Percentiles rank a stretch among this genome's conserved stretches.
phyloP scores from a whole-genome alignment of 2,797 vertebrate species.

The Merluccius polli region DNA sequence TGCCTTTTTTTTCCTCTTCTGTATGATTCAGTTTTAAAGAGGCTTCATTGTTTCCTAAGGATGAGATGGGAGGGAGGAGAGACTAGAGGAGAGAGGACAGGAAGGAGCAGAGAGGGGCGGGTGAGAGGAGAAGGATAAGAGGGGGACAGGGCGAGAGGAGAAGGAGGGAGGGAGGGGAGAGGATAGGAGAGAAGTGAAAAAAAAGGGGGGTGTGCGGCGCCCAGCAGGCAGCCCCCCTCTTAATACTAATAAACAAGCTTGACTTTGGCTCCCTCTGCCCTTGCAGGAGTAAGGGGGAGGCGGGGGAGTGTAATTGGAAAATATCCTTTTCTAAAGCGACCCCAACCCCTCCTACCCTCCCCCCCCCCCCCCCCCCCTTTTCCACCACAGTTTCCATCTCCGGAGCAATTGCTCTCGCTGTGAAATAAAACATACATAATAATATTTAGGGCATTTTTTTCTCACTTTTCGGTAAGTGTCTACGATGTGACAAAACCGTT shows the following conservation, averaged over 20 bases:
- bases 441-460: too few relatives aligned
- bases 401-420: background rate
- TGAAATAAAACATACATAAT: background rate
- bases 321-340: background rate
- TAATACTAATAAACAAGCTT: slow-evolving; percentile 1
- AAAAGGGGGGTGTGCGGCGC: background rate
- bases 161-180: background rate
- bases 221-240: background rate
- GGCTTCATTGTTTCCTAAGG: background rate
- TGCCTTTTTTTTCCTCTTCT: background rate
- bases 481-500: background rate
- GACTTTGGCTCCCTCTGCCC: background rate
- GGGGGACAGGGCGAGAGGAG: background rate
- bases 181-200: background rate
- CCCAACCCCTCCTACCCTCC: background rate
- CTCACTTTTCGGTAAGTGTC: background rate
- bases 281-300: background rate
- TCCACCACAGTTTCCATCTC: background rate
- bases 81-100: background rate
- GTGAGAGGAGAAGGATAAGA: background rate
- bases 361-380: background rate
- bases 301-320: background rate
- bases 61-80: background rate
- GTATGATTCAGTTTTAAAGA: background rate
- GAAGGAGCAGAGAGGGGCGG: too few relatives aligned